These are phyloP conservation scores for Neolamprologus kungweensis DNA, from an alignment of 2,113 vertebrate species.

Conservation along the genomic window DNA sequence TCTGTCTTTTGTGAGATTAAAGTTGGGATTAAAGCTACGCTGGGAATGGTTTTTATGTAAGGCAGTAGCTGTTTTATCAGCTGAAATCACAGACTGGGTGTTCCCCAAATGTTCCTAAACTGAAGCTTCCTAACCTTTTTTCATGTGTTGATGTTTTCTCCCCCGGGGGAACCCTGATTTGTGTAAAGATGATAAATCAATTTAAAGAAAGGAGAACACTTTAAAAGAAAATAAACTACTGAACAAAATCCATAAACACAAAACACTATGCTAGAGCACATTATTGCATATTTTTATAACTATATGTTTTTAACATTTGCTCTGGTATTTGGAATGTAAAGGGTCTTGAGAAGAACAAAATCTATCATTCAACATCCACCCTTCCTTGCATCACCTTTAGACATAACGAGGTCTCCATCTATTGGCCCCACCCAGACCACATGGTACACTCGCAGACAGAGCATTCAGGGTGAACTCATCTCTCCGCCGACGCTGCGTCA, in stretches of 20 bases:
- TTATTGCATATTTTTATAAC: background rate
- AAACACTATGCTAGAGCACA: background rate
- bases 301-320: background rate
- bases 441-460: background rate
- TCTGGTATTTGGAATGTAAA: background rate
- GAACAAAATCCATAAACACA: background rate
- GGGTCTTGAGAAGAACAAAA: background rate
- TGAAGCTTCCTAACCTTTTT: background rate
- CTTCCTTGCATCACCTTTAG: background rate
- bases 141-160: background rate
- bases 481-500: background rate
- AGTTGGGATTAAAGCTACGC: background rate
- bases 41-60: background rate
- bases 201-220: background rate
- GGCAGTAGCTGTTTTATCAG: background rate
- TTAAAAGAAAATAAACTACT: background rate
- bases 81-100: background rate
- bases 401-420: background rate
- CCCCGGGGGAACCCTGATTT: background rate
- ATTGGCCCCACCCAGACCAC: background rate
- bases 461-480: background rate
- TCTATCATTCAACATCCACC: background rate
- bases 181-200: background rate
- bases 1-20: slow-evolving; percentile 3
- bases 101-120: background rate